Percentiles rank a stretch among this genome's conserved stretches.
These are phyloP conservation scores for Drosophila lacicola DNA, from an alignment of 2,888 invertebrate genomes.

Conservation along the genomic window DNA sequence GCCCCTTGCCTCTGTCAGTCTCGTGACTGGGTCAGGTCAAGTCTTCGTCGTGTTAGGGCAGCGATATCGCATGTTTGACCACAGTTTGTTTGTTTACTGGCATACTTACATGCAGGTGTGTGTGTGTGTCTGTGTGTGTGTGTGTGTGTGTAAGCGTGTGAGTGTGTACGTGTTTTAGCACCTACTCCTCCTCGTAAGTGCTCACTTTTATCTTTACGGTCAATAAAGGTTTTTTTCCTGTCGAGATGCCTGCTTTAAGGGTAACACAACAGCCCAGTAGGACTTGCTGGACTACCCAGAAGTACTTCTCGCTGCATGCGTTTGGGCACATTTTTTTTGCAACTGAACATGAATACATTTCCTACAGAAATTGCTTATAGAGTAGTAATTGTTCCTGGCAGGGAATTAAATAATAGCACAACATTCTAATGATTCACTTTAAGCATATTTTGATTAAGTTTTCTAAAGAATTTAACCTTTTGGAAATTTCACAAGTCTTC, in stretches of 20 bases:
- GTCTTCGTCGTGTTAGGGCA: constrained; percentile 28
- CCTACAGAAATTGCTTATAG: no score
- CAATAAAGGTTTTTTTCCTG: constrained; percentile 56
- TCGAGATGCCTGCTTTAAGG: constrained; percentile 48
- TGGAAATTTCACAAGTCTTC: no score
- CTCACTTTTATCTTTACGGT: constrained; percentile 73
- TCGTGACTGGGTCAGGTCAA: constrained; percentile 45
- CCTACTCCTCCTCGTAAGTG: constrained; percentile 66
- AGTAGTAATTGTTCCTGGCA: no score
- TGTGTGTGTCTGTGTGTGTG: background rate
- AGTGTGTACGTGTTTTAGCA: constrained; percentile 61
- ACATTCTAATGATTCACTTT: no score
- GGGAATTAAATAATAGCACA: no score
- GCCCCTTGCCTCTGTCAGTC: background rate
- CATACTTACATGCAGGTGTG: background rate
- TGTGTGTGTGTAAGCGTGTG: background rate
- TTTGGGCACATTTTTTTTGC: no score
- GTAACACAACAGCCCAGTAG: constrained; percentile 43
- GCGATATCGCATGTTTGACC: constrained; percentile 63
- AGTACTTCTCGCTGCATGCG: no score
- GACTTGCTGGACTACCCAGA: no score
- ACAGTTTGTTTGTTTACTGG: constrained; percentile 55
- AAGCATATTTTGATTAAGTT: no score
- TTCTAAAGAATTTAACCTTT: no score
- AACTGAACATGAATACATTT: no score